Evolutionary conservation across 2,888 invertebrate species (phyloP).

Genomic region (Oxystoma pomonae): DNA sequence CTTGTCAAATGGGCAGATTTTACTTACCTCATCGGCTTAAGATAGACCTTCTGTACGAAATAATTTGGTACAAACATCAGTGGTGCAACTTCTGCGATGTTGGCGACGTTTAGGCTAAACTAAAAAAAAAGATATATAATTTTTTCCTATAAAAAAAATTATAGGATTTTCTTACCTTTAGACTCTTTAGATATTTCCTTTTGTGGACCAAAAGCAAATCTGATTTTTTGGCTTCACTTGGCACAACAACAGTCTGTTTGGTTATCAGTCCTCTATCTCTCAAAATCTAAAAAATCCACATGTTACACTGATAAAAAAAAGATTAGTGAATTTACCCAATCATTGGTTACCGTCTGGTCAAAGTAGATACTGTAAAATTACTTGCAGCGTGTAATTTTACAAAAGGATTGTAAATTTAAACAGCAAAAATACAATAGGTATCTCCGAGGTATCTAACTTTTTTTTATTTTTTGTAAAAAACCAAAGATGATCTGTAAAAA

Average conservation of each 20-base stretch:
- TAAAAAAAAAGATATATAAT: constrained; percentile 43
- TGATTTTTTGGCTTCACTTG: constrained; percentile 64
- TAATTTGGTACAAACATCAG: constrained; percentile 73
- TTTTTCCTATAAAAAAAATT: constrained; percentile 14
- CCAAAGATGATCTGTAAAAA: too few relatives aligned
- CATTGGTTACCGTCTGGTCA: too few relatives aligned
- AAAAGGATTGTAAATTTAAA: too few relatives aligned
- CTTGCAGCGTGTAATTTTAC: too few relatives aligned
- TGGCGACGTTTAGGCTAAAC: constrained; percentile 78
- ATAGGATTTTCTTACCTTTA: too few relatives aligned
- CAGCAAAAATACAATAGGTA: too few relatives aligned
- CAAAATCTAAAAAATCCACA: constrained; percentile 43
- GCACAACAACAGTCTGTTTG: constrained; percentile 60
- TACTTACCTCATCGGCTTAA: constrained; percentile 70
- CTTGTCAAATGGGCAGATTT: too few relatives aligned
- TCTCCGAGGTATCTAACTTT: too few relatives aligned
- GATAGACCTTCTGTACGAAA: constrained; percentile 68
- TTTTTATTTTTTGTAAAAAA: too few relatives aligned
- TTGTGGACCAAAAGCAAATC: constrained; percentile 77
- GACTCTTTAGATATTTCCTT: constrained; percentile 65
- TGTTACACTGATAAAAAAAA: too few relatives aligned
- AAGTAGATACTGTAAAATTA: too few relatives aligned
- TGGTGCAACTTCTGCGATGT: constrained; percentile 73
- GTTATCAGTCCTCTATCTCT: constrained; percentile 59
- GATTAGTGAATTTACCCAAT: too few relatives aligned